phyloP scores from a whole-genome alignment of 2,888 invertebrate genomes.

The Metallyticus violacea region DNA sequence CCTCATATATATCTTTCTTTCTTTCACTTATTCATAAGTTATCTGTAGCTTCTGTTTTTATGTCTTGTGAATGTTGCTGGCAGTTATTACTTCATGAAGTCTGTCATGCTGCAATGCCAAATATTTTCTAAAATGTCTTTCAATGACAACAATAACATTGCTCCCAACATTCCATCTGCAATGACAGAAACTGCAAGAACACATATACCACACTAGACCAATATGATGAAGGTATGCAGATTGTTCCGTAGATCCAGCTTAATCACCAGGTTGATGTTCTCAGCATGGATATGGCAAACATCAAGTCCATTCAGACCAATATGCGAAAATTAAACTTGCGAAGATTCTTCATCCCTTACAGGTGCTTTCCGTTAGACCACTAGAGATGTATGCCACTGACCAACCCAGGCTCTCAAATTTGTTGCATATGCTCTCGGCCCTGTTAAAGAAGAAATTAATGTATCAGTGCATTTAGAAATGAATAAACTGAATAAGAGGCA shows the following conservation, averaged over 20 bases:
- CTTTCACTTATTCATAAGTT: neutral
- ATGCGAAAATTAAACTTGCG: slow-evolving; percentile 80
- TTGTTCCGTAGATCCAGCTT: slow-evolving; percentile 84
- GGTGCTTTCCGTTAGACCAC: slow-evolving; percentile 73
- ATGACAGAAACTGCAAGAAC: slow-evolving; percentile 77
- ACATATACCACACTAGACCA: slow-evolving; percentile 89
- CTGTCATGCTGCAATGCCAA: slow-evolving; percentile 39
- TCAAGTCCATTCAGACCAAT: slow-evolving; percentile 85
- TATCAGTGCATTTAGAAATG: too few relatives aligned
- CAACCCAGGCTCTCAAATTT: slow-evolving; percentile 70
- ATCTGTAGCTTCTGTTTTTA: neutral
- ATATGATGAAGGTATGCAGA: slow-evolving; percentile 90
- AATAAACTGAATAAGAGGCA: too few relatives aligned
- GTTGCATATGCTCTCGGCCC: slow-evolving; percentile 76
- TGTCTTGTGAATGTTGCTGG: neutral
- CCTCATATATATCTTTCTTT: neutral
- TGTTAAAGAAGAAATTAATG: slow-evolving; percentile 41
- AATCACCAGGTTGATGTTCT: slow-evolving; percentile 88
- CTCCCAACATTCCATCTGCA: slow-evolving; percentile 63
- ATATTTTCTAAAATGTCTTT: slow-evolving; percentile 37
- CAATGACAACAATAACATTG: slow-evolving; percentile 35
- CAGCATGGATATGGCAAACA: slow-evolving; percentile 91
- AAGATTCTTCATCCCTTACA: slow-evolving; percentile 70
- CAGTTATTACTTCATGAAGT: slow-evolving; percentile 31
- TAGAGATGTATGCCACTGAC: slow-evolving; percentile 73